phyloP scores from a whole-genome alignment of 2,113 vertebrate genomes.

The Okapia johnstoni region DNA sequence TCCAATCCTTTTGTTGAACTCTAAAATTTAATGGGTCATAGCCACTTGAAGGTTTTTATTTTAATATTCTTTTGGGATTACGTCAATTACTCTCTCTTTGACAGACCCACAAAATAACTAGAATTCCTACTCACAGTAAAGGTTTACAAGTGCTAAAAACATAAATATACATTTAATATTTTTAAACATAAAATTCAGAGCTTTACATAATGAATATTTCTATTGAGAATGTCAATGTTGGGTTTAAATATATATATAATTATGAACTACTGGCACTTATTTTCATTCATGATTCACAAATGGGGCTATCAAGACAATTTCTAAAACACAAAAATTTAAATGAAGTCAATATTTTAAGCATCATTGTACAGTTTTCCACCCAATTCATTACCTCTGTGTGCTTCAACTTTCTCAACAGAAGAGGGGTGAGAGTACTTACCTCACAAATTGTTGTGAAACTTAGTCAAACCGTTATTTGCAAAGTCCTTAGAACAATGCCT shows the following conservation, averaged over 20 bases:
- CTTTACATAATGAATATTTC: neutral
- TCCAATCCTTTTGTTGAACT: neutral
- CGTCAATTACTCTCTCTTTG: neutral
- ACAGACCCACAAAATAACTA: neutral
- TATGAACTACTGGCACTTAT: conserved; percentile 12
- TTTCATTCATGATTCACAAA: neutral
- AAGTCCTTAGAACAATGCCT: neutral
- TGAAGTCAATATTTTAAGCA: neutral
- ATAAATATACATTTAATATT: neutral
- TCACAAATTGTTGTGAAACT: neutral
- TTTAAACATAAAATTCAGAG: conserved; percentile 25
- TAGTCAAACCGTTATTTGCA: conserved; percentile 1
- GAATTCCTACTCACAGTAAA: neutral
- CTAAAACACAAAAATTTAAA: conserved; percentile 31
- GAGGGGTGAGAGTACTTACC: neutral
- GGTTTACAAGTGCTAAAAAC: neutral
- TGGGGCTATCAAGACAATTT: neutral
- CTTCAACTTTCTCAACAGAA: conserved; percentile 13
- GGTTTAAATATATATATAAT: neutral
- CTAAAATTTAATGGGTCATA: neutral
- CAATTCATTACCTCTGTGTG: neutral
- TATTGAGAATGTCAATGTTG: neutral
- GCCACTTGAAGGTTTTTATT: neutral
- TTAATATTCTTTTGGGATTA: neutral
- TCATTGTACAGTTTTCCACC: neutral